Conservation (phyloP, 2,888 invertebrate genomes). For the Oasisia sp. region DNA sequence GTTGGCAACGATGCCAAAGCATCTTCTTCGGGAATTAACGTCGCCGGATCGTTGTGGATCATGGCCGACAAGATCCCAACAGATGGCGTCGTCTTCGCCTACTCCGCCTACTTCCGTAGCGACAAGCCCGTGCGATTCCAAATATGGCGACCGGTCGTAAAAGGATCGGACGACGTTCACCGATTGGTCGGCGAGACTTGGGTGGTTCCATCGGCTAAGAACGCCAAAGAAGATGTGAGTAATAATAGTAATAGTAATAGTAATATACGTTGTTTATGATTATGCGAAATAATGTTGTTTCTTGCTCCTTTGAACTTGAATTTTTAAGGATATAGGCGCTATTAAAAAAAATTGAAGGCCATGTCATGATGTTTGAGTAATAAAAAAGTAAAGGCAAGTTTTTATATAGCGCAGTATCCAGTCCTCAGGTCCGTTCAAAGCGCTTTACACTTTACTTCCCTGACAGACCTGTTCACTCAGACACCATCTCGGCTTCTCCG, state of each 20-base stretch:
- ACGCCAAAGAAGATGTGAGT: conserved; percentile 38
- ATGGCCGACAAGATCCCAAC: conserved; percentile 31
- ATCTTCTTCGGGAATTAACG: conserved; percentile 33
- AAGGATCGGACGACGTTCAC: not conserved
- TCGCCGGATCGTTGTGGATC: conserved; percentile 34
- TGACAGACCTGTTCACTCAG: too few species aligned
- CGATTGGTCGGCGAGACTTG: conserved; percentile 30
- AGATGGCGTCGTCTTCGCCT: conserved; percentile 40
- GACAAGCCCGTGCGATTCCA: conserved; percentile 35
- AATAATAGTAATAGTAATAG: not conserved
- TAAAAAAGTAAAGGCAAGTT: too few species aligned
- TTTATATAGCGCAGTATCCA: too few species aligned
- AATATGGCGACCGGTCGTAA: conserved; percentile 35
- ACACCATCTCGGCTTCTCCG: too few species aligned
- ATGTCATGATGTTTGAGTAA: too few species aligned
- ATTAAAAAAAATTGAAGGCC: too few species aligned
- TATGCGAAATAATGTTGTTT: too few species aligned
- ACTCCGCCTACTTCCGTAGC: conserved; percentile 37
- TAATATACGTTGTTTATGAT: too few species aligned
- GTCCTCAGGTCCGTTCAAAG: too few species aligned
- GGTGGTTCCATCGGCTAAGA: conserved; percentile 32
- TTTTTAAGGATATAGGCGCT: too few species aligned
- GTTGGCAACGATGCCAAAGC: conserved; percentile 36
- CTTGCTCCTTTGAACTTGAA: too few species aligned
- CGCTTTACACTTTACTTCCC: too few species aligned